A percentile compares a stretch with the other conserved stretches of the same genome.
Conservation (phyloP, 64 coral and sea anemone genomes). For the Stichodactyla helianthus region DNA sequence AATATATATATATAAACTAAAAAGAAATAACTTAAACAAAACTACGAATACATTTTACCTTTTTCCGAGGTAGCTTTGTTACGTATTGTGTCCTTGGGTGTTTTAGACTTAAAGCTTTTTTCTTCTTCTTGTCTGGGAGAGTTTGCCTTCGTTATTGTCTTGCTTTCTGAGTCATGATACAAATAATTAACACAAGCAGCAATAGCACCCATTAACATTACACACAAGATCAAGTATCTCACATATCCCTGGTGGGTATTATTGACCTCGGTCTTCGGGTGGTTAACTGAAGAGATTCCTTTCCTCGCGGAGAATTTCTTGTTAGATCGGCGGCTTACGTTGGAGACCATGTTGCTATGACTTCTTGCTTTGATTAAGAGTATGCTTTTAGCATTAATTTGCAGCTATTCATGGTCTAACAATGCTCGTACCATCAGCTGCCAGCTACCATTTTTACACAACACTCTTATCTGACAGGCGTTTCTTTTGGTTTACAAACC, state of each 20-base stretch:
- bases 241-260: neutral
- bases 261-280: neutral
- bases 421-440: constrained; percentile 17
- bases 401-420: neutral
- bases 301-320: neutral
- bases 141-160: neutral
- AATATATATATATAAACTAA: no score
- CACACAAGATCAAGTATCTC: neutral
- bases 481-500: neutral
- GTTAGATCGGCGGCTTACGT: neutral
- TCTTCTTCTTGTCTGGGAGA: neutral
- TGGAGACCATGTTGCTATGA: neutral
- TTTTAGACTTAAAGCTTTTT: neutral
- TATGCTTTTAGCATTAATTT: neutral
- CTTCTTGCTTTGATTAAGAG: neutral
- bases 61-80: neutral
- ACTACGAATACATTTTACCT: neutral
- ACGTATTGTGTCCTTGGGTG: neutral
- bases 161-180: neutral
- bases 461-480: neutral
- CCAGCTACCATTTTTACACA: neutral
- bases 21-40: no score
- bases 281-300: neutral
- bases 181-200: neutral
- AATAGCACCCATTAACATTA: neutral